Conservation (phyloP, 2,797 vertebrate species). For the Poeciliopsis presidionis region DNA sequence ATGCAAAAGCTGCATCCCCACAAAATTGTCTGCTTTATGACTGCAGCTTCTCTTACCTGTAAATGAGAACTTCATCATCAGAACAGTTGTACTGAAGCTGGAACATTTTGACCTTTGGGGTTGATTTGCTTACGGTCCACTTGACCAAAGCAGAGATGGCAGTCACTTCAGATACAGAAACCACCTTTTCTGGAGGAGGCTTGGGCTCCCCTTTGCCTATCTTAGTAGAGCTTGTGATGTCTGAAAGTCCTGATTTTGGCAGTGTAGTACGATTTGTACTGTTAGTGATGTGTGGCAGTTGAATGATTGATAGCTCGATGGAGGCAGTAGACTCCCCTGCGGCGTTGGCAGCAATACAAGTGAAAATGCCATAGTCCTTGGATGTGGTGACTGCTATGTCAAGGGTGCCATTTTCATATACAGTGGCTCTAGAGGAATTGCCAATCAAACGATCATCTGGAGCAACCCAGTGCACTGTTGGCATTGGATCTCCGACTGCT, state of each 20-base stretch:
- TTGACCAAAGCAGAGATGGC: conserved; percentile 92
- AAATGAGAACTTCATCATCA: conserved; percentile 96
- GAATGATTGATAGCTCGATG: conserved; percentile 95
- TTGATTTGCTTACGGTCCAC: conserved; percentile 94
- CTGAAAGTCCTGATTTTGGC: conserved; percentile 94
- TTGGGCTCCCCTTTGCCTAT: conserved; percentile 90
- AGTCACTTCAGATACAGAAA: conserved; percentile 94
- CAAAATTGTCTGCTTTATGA: conserved; percentile 26
- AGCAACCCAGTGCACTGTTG: conserved; percentile 95
- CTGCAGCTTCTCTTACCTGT: conserved; percentile 87
- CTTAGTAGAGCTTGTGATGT: conserved; percentile 96
- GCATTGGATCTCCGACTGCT: conserved; percentile 94
- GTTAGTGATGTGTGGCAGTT: conserved; percentile 94
- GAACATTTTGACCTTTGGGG: conserved; percentile 98
- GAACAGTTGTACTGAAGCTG: conserved; percentile 99
- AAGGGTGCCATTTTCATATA: conserved; percentile 95
- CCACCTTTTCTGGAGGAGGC: conserved; percentile 86
- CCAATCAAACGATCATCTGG: conserved; percentile 93
- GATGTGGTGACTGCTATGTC: conserved; percentile 94
- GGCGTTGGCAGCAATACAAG: conserved; percentile 96
- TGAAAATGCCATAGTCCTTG: conserved; percentile 96
- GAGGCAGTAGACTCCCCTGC: conserved; percentile 96
- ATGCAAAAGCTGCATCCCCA: conserved; percentile 18
- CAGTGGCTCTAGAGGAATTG: conserved; percentile 90
- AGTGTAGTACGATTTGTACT: conserved; percentile 86